Base-by-base conservation (phyloP, 1,140 invertebrate genomes). In the Hermetia illucens region DNA sequence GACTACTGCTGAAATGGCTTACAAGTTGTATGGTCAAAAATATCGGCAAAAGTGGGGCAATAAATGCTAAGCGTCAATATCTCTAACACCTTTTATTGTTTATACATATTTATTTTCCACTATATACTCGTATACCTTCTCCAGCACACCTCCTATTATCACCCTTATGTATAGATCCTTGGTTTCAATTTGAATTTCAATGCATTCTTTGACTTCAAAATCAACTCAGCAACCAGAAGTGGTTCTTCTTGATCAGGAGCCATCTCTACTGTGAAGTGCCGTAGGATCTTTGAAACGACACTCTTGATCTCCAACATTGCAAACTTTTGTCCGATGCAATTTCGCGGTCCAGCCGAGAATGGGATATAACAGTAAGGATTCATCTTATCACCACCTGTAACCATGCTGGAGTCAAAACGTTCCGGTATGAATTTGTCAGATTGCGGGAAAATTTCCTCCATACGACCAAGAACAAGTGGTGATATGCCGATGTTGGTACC, bases 321-420 rank as follows among this genome's bases (percentile, higher is more conserved):
- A 61, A 87, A 90, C 51, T 75, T 80, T 60, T 84, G 80, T 41
- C 80, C 80, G 67, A 55, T 78, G 48, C 78, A 82, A 47, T 79
- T 78, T 43, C 69, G 63, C 20, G 62, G 65, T 10, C 75, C 75
- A 13, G 73, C 74, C 24, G 70, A 73, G 44, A 82, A 82, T 36
- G 77, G 76, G 36, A 79, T 63, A 48, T 67, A 77, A 8, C 65
- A 49, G 45, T 63, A 71, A 1, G 54, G 65, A 46, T 63, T 69
- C 16, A 68, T 55, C 39, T 54, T 53, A 29, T 53, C 45, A 2
- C 51, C 40, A 41, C 75, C 48, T 24, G 47, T 50, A 3, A 50
- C 74, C 1, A 65, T 57, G n/a, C n/a, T n/a, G n/a, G n/a, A n/a
- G 20, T 72, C 51, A 52, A 85, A 86, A 33, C 79, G 63, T 20